Conservation (phyloP, 1,140 invertebrate species). For the Battus philenor region DNA sequence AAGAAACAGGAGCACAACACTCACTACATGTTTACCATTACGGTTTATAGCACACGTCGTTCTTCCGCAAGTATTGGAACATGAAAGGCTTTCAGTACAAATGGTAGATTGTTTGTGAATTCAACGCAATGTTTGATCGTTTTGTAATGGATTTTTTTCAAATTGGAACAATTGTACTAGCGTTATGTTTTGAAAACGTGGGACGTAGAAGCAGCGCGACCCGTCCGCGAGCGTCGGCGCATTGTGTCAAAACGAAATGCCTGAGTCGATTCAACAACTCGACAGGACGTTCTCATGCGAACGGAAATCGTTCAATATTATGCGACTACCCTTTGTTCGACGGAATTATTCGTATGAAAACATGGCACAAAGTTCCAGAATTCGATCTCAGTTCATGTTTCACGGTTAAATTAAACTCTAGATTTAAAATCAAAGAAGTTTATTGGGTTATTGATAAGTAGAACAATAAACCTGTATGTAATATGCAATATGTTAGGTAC, state of each 20-base stretch:
- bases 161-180: constrained; percentile 56
- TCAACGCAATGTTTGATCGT: constrained; percentile 53
- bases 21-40: constrained; percentile 37
- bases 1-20: constrained; percentile 35
- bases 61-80: constrained; percentile 7
- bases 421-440: constrained; percentile 3
- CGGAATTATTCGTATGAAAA: background rate
- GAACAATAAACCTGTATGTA: constrained; percentile 26
- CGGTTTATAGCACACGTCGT: background rate
- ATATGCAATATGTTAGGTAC: background rate
- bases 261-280: constrained; percentile 43
- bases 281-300: constrained; percentile 48
- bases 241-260: constrained; percentile 48
- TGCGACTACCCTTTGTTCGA: constrained; percentile 5
- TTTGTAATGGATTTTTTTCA: constrained; percentile 61
- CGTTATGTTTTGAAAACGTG: constrained; percentile 66
- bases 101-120: constrained; percentile 52
- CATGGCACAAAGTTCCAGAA: too few relatives aligned
- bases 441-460: constrained; percentile 26
- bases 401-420: constrained; percentile 2
- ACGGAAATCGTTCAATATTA: constrained; percentile 32
- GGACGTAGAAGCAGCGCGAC: constrained; percentile 33
- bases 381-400: background rate
- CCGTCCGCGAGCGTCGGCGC: constrained; percentile 35
- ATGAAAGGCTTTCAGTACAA: constrained; percentile 6